phyloP scores from a whole-genome alignment of 2,888 invertebrate species.

The Orthosia gothica region DNA sequence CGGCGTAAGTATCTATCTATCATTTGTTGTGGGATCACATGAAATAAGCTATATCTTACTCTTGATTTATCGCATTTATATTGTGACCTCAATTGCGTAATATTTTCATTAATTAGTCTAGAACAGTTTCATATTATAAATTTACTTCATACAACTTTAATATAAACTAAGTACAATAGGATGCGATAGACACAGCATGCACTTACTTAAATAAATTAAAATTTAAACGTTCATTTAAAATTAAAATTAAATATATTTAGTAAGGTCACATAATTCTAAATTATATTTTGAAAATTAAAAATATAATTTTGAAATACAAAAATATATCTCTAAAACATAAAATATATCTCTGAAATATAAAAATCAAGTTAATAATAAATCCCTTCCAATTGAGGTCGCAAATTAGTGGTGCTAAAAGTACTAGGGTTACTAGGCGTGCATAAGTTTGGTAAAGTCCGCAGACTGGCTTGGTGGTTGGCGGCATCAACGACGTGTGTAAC shows the following conservation, averaged over 20 bases:
- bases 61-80: slow-evolving; percentile 80
- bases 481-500: slow-evolving; percentile 88
- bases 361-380: background rate
- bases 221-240: no score
- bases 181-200: no score
- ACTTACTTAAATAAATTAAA: no score
- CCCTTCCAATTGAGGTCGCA: slow-evolving; percentile 79
- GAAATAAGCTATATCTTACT: slow-evolving; percentile 80
- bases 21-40: slow-evolving; percentile 88
- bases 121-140: no score
- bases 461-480: slow-evolving; percentile 89
- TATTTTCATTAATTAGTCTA: background rate
- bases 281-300: background rate
- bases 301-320: background rate
- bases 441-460: slow-evolving; percentile 90
- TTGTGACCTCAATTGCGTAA: slow-evolving; percentile 80
- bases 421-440: slow-evolving; percentile 88
- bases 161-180: no score
- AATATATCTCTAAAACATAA: background rate
- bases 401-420: slow-evolving; percentile 81
- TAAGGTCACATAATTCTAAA: background rate
- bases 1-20: slow-evolving; percentile 86
- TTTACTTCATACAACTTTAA: no score
- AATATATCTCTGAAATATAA: background rate
- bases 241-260: no score